phyloP scores from a whole-genome alignment of 2,888 invertebrate species.

The Lycocerus yunnanus region DNA sequence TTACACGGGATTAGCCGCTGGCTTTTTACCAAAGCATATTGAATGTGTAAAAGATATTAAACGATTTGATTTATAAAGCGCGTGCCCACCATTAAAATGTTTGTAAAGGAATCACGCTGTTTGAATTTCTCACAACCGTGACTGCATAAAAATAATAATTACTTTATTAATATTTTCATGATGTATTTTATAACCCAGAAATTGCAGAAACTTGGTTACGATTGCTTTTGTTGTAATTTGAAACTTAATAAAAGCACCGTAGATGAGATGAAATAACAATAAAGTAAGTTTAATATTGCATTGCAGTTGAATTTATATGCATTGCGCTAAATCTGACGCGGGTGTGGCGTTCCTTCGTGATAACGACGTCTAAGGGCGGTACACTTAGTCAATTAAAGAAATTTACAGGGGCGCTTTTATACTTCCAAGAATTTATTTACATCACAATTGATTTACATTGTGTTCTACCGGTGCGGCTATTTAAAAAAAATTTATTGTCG shows the following conservation, averaged over 20 bases:
- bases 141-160: slow-evolving; percentile 27
- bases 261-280: slow-evolving; percentile 28
- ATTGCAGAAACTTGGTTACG: slow-evolving; percentile 23
- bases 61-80: slow-evolving; percentile 51
- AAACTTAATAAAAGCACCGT: slow-evolving; percentile 29
- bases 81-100: slow-evolving; percentile 51
- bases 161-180: slow-evolving; percentile 28
- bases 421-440: slow-evolving; percentile 29
- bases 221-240: slow-evolving; percentile 27
- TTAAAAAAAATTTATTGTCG: background rate
- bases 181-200: slow-evolving; percentile 15
- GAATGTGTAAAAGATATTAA: slow-evolving; percentile 55
- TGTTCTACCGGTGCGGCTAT: background rate
- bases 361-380: slow-evolving; percentile 28
- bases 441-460: slow-evolving; percentile 26
- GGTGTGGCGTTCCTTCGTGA: slow-evolving; percentile 32
- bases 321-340: slow-evolving; percentile 31
- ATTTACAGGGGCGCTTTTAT: slow-evolving; percentile 32
- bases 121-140: slow-evolving; percentile 51
- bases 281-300: slow-evolving; percentile 29
- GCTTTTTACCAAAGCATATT: slow-evolving; percentile 54
- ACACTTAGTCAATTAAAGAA: slow-evolving; percentile 32
- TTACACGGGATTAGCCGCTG: slow-evolving; percentile 52
- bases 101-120: slow-evolving; percentile 52
- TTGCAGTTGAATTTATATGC: slow-evolving; percentile 32